Base-by-base conservation (phyloP, 2,113 vertebrate species). In the Psammodynastes pulverulentus region DNA sequence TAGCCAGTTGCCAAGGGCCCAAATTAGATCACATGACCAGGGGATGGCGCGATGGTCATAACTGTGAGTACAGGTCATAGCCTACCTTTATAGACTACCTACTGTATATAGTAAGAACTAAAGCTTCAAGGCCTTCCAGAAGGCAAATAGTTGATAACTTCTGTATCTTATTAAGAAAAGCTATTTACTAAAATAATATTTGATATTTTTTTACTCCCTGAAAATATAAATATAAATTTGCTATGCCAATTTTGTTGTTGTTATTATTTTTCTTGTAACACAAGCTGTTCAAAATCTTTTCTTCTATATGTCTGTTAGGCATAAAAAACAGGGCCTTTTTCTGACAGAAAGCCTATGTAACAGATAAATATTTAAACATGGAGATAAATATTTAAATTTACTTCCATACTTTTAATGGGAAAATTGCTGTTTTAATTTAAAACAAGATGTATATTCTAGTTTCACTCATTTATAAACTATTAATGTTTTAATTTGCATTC, bases 401-500 rank as follows among this genome's bases (percentile, higher is more conserved):
- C 15, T 5, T 92, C 54, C 91, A 45, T 85, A 0, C 94, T 92
- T 93, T 72, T 92, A 95, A 93, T 79, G 5, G 67, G 93, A 94
- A 8, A 93, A 39, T 93, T 88, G 58, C 5, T 95, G 89, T 19
- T 94, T 96, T 96, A 93, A 94, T 95, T 97, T 95, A 94, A 90
- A 96, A 89, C 8, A 92, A 17, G 34, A 92, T 95, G 91, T 58
- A 92, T 26, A 92, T 93, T 94, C 52, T 93, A 93, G 13, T 67
- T 95, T 94, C 90, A 15, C n/a, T 96, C 12, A 93, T 96, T 95
- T 96, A 95, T 96, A 96, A 97, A 94, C 92, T 95, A 95, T 96
- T 97, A 96, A 96, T 95, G 91, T 29, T 93, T 96, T 96, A 48
- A 97, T 97, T 95, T 97, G 91, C 92, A 95, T 96, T 97, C 97